Evolutionary conservation across 1,140 invertebrate species (phyloP), one percentile per base, ranked within the genome.

Genomic region (Neodiprion lecontei): DNA sequence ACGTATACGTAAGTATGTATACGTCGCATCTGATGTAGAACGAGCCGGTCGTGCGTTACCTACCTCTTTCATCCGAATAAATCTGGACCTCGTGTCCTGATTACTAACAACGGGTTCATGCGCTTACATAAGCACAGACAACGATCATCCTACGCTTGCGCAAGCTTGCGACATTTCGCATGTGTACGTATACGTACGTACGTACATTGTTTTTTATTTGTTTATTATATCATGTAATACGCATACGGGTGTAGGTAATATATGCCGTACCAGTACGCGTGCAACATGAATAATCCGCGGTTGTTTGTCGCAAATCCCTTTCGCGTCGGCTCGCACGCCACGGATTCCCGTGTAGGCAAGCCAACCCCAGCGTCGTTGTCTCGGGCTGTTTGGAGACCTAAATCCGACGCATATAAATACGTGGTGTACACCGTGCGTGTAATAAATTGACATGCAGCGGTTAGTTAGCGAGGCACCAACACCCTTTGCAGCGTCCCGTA

Each of bases 81-180:
- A 61, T 61, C 53, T 61, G 53, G 53, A 61, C 53, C 53, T 12
- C 53, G 53, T 61, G 53, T 61, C 53, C 53, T 17, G 53, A 61
- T 61, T 61, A 61, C 53, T 61, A 61, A 61, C 53, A 61, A 61
- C 53, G 53, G 4, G 28, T 40, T 40, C 28, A 40, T 40, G 28
- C n/a, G 7, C 53, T 61, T 61, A 61, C 53, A 61, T 61, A 61
- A 61, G 53, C 53, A n/a, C 53, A 61, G 53, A 61, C 53, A 61
- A 61, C 53, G 53, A 61, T 61, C 53, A 61, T 61, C 53, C 53
- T 61, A 61, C 53, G 53, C 53, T 61, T 61, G 53, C 53, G 53
- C 53, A 61, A 61, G 28, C 28, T 40, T 40, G 28, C 28, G 1
- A 3, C 28, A 40, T 40, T 40, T 40, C 5, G 5, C 28, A 40